Base-by-base conservation (phyloP, 2,797 vertebrate genomes). In the Pitangus sulphuratus region DNA sequence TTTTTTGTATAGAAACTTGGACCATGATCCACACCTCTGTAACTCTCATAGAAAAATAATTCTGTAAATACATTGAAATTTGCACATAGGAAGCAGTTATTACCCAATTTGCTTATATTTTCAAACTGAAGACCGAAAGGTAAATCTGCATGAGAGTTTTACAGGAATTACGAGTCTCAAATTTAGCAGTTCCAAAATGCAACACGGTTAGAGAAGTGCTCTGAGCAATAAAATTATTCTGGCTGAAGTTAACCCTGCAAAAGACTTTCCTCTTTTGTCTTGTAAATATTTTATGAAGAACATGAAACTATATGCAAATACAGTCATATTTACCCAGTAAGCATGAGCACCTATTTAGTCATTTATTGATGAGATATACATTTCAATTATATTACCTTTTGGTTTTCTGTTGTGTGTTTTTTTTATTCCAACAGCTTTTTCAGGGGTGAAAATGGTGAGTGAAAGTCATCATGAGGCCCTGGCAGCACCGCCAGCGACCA, bases 381-480 rank as follows among this genome's bases (percentile, higher is more conserved):
- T 89, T 93, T 94, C 78, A 96, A 60, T 92, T 90, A 85, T 94
- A 84, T 97, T 72, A 53, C 30, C 72, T 85, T 86, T 85, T 51
- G 6, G 58, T n/a, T 83, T 68, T 95, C 66, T 89, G 50, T 57
- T 90, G 5, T 93, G 39, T 69, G 42, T 20, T n/a, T 85, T 81
- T 90, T 95, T 85, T 80, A 44, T 89, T 84, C 39, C 64, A 70
- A 14, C 95, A 93, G 98, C 56, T 95, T 93, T 95, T 76, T 72
- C 79, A 87, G 84, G 92, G 95, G 70, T 95, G 75, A 98, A 96
- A 95, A 98, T 98, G 98, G 99, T 99, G 98, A 99, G 95, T n/a
- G 99, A 99, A 98, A 98, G 98, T 98, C 98, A 98, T 97, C 99
- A 98, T 76, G 99, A 99, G 98, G 99, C 99, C 26, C 98, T 99